Percentiles rank a stretch among this genome's conserved stretches.
These are phyloP conservation scores for Caenorhabditis remanei DNA, from an alignment of 1,140 invertebrate species.

Conservation along the genomic window DNA sequence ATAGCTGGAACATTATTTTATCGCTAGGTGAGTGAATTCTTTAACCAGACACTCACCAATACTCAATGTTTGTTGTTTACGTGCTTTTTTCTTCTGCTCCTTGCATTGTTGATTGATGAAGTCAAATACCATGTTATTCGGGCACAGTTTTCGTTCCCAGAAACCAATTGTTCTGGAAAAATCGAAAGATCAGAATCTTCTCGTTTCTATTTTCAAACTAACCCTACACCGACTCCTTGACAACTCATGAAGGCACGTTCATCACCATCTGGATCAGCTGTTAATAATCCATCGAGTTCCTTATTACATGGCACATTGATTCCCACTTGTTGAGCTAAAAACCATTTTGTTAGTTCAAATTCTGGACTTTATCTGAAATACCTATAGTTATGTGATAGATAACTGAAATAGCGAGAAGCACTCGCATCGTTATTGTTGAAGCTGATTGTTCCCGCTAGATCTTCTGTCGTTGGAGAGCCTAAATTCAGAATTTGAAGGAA, in stretches of 20 bases:
- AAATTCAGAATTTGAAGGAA: not conserved
- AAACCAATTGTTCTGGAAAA: slow-evolving; percentile 74
- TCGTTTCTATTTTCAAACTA: not conserved
- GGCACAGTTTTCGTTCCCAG: slow-evolving; percentile 74
- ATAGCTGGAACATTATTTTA: slow-evolving; percentile 69
- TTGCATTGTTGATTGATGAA: slow-evolving; percentile 75
- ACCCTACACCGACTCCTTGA: slow-evolving; percentile 68
- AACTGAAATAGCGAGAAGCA: slow-evolving; percentile 54
- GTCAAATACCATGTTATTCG: slow-evolving; percentile 75
- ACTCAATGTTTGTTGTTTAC: slow-evolving; percentile 70
- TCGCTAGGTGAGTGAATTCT: not conserved
- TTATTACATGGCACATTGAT: slow-evolving; percentile 62
- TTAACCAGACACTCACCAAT: slow-evolving; percentile 67
- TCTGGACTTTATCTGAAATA: not conserved
- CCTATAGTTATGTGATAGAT: slow-evolving; percentile 44
- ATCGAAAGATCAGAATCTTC: not conserved
- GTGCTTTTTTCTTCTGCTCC: slow-evolving; percentile 59
- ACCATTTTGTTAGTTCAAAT: not conserved
- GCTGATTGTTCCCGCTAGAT: slow-evolving; percentile 56
- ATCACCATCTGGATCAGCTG: slow-evolving; percentile 65
- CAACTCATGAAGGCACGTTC: slow-evolving; percentile 67
- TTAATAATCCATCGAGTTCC: slow-evolving; percentile 70
- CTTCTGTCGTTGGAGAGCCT: slow-evolving; percentile 54
- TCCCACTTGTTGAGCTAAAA: slow-evolving; percentile 59
- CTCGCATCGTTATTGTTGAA: slow-evolving; percentile 55